These are phyloP conservation scores for Chaetophractus vellerosus DNA, from an alignment of 2,797 vertebrate genomes.

Conservation along the genomic window DNA sequence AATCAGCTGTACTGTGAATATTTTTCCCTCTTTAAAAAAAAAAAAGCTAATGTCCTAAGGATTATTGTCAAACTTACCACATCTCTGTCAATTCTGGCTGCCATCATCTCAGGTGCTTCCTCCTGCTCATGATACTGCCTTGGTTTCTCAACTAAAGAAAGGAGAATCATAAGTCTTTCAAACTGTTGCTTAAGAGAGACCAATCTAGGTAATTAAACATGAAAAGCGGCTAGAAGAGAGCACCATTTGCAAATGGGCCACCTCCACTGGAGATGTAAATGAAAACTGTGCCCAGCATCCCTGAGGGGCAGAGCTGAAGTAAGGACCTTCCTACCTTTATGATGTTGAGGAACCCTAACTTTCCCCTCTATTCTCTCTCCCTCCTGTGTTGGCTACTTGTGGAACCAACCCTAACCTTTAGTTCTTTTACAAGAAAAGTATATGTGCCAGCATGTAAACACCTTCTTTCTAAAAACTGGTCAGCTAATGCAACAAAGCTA, in stretches of 20 bases:
- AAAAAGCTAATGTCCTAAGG: background rate
- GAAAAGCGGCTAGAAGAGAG: background rate
- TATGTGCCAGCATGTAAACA: background rate
- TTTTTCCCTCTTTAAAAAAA: background rate
- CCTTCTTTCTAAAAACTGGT: background rate
- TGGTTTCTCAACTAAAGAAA: conserved; percentile 91
- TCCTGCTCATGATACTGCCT: conserved; percentile 89
- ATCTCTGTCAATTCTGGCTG: conserved; percentile 94
- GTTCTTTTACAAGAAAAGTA: conserved; percentile 36
- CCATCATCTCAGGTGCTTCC: conserved; percentile 92
- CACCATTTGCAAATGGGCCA: background rate
- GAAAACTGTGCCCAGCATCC: background rate
- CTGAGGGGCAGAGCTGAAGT: background rate
- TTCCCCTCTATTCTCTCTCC: background rate
- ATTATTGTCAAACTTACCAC: conserved; percentile 91
- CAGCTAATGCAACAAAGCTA: background rate
- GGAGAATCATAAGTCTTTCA: background rate
- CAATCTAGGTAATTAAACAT: background rate
- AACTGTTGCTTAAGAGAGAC: background rate
- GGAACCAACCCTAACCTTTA: background rate
- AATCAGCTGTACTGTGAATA: background rate
- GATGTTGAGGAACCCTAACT: background rate
- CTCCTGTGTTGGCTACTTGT: background rate
- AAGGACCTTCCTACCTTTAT: background rate
- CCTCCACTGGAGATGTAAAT: background rate